Evolutionary conservation across 1,140 invertebrate species (phyloP).

Genomic region (Pinna nobilis): DNA sequence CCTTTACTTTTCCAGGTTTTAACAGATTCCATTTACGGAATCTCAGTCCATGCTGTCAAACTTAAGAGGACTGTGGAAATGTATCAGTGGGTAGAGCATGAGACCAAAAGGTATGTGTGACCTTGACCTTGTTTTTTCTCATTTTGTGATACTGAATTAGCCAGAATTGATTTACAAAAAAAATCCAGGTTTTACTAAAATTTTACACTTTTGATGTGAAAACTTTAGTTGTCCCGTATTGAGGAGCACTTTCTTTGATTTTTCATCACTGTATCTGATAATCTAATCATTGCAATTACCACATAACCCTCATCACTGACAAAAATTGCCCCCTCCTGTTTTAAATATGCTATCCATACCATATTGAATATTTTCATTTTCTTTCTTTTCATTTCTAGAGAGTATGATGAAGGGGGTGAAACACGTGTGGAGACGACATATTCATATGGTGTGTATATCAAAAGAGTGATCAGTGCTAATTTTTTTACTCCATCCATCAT

Average conservation of each 20-base stretch:
- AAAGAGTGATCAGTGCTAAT: too few species aligned
- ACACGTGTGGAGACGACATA: constrained; percentile 64
- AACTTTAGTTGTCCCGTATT: too few species aligned
- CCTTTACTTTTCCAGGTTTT: constrained; percentile 76
- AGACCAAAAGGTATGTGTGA: constrained; percentile 74
- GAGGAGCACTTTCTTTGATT: too few species aligned
- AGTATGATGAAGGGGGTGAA: constrained; percentile 62
- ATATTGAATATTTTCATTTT: background rate
- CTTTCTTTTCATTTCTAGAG: constrained; percentile 47
- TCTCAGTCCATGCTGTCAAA: constrained; percentile 78
- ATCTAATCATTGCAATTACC: background rate
- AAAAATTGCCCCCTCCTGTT: background rate
- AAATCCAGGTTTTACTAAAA: too few species aligned
- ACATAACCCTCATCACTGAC: background rate
- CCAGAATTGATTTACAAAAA: too few species aligned
- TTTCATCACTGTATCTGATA: too few species aligned
- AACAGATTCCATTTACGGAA: constrained; percentile 86
- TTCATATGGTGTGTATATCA: constrained; percentile 58
- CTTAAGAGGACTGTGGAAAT: constrained; percentile 87
- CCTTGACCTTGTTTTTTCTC: too few species aligned
- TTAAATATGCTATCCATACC: background rate
- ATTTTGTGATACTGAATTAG: too few species aligned
- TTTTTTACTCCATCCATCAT: too few species aligned
- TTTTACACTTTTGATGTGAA: too few species aligned
- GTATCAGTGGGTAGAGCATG: constrained; percentile 93